A percentile compares a stretch with the other conserved stretches of the same genome.
Conservation (phyloP, 2,888 invertebrate genomes). For the Drosophila bunnanda region DNA sequence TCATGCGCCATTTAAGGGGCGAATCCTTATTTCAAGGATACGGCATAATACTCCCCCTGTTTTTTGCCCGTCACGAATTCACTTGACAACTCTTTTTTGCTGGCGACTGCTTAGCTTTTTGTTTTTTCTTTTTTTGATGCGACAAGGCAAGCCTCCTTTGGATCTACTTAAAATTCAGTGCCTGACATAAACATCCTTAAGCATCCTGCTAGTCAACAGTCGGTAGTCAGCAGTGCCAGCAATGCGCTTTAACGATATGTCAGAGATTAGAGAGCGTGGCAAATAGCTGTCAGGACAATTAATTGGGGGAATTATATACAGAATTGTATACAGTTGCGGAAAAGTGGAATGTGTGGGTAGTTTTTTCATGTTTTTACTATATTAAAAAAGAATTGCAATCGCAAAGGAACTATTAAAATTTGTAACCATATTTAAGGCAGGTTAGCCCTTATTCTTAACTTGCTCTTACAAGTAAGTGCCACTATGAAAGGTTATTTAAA, state of each 20-base stretch:
- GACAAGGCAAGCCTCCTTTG: conserved; percentile 56
- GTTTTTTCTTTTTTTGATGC: conserved; percentile 29
- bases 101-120: not conserved
- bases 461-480: not conserved
- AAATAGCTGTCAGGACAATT: conserved; percentile 59
- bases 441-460: not conserved
- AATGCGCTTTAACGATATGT: conserved; percentile 76
- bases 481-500: too few species aligned
- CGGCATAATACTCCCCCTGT: not conserved
- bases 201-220: conserved; percentile 52
- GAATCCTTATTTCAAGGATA: conserved; percentile 11
- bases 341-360: too few species aligned
- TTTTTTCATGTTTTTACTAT: not conserved
- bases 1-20: conserved; percentile 82
- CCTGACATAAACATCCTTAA: conserved; percentile 76
- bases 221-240: conserved; percentile 57
- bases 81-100: conserved; percentile 76
- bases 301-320: conserved; percentile 65
- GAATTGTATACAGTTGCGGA: conserved; percentile 9
- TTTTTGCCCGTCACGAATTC: conserved; percentile 64
- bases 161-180: conserved; percentile 78
- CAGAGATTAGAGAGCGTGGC: conserved; percentile 65
- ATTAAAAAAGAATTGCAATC: not conserved
- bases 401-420: not conserved
- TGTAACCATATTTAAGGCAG: not conserved